Evolutionary conservation across 2,797 vertebrate species (phyloP), one percentile per base, ranked within the genome.

Genomic region (Peromyscus eremicus): DNA sequence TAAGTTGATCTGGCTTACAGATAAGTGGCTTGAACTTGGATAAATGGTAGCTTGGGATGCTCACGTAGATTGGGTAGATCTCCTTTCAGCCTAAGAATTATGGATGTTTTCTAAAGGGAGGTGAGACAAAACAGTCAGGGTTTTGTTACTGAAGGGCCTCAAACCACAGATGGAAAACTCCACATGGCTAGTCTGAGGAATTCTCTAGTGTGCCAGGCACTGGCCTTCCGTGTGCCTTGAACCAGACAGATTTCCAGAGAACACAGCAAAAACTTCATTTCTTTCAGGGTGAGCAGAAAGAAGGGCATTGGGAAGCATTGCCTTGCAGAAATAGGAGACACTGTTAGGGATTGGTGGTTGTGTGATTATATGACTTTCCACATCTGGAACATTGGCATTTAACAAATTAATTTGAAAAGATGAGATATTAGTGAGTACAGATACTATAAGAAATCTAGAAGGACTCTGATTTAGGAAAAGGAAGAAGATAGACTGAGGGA

Each of bases 1-100:
- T 97, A 97, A 97, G 75, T 96, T 93, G 86, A 89, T 95, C 91
- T 97, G 95, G 79, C 66, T 97, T 97, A 88, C 92, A 89, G 94
- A 97, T 95, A 88, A 73, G 82, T 96, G 93, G 91, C 70, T 95
- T 89, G 43, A 86, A 71, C 49, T 94, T 94, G 62, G 87, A 49
- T 83, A 89, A 91, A 89, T 73, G 91, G 40, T 73, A 93, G 49
- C 27, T 85, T 79, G 75, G 70, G 68, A 84, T 92, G 66, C 94
- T 94, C 95, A 91, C 37, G 79, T 90, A 77, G n/a, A 91, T 81
- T 92, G 75, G 37, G 86, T 95, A 94, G 92, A 93, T 96, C 88
- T 66, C 66, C 5, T 95, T 97, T 95, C 60, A 95, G 52, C 62
- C 80, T 84, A 37, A 94, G 76, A 94, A 92, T 86, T 60, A 85